Conservation (phyloP, 2,113 vertebrate genomes). For the Tautogolabrus adspersus region DNA sequence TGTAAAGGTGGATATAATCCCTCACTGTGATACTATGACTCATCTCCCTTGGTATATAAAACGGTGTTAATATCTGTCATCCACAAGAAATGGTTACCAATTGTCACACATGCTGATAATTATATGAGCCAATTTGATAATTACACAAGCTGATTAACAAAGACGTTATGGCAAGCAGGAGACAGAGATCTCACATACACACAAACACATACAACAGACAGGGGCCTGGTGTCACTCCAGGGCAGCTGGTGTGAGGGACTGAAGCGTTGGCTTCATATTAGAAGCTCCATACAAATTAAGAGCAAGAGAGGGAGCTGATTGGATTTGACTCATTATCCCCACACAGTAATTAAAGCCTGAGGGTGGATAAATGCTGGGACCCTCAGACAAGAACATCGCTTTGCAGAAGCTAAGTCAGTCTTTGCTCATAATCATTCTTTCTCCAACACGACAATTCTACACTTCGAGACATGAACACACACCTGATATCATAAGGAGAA, state of each 20-base stretch:
- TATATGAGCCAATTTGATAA: slow-evolving; percentile 43
- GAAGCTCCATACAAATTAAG: slow-evolving; percentile 82
- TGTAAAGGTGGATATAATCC: slow-evolving; percentile 63
- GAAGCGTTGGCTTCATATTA: slow-evolving; percentile 76
- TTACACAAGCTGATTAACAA: slow-evolving; percentile 54
- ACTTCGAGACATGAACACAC: neutral
- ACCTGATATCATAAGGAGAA: neutral
- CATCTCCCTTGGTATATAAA: slow-evolving; percentile 55
- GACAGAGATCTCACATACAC: slow-evolving; percentile 14
- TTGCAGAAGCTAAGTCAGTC: slow-evolving; percentile 41
- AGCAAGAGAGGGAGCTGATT: slow-evolving; percentile 81
- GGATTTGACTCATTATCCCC: slow-evolving; percentile 86
- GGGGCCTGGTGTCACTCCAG: slow-evolving; percentile 68
- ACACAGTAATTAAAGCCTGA: slow-evolving; percentile 84
- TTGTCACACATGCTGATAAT: slow-evolving; percentile 41
- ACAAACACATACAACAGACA: slow-evolving; percentile 28
- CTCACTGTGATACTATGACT: slow-evolving; percentile 57
- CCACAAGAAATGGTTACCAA: slow-evolving; percentile 38
- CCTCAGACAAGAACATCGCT: slow-evolving; percentile 64
- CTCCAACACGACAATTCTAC: neutral
- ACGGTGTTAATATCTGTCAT: slow-evolving; percentile 47
- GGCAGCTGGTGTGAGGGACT: slow-evolving; percentile 73
- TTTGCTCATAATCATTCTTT: slow-evolving; percentile 26
- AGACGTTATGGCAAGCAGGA: slow-evolving; percentile 22
- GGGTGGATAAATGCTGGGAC: slow-evolving; percentile 75